Evolutionary conservation across 2,113 vertebrate genomes (phyloP), one percentile per base, ranked within the genome.

Genomic region (Natator depressus): DNA sequence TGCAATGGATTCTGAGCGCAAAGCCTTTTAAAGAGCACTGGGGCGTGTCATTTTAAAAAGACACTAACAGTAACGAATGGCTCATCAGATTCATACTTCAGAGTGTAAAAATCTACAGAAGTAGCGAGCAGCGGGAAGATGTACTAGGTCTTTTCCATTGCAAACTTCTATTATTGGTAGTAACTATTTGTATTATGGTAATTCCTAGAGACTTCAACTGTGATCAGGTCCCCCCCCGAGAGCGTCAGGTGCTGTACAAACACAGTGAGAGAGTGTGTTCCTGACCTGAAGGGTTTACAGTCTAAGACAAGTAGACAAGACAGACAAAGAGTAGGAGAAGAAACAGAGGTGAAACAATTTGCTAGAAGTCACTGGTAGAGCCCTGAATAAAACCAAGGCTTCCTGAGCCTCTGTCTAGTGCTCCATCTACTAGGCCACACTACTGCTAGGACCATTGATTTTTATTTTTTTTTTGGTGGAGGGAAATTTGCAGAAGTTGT

Each of bases 1-100:
- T 0, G 0, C 2, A 19, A 2, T 5, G 35, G 4, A 31, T 38
- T 42, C 42, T 6, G 7, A 35, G 42, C 13, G 13, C 2, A 27
- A 54, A 55, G 78, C 84, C 79, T 47, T n/a, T 1, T 0, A 69
- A 65, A 10, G 79, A 5, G 10, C 29, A 8, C 57, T 75, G 69
- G 0, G n/a, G 29, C 29, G 6, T 35, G 29, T 35, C 59, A 14
- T 62, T 62, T 62, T 7, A 62, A 62, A 62, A 65, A 31, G 10
- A 29, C 11, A 65, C 59, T 31, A 31, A 62, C 31, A 6, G 13
- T 65, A 31, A 65, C 6, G 14, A 35, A 65, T 14, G 27, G 11
- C 27, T 13, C 12, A 31, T 29, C 27, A 13, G 31, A 31, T 35
- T 35, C 29, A 31, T 65, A 65, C 14, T 35, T 4, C 31, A 13